Base-by-base conservation (phyloP, 2,797 vertebrate genomes). In the Urocyon cinereoargenteus region DNA sequence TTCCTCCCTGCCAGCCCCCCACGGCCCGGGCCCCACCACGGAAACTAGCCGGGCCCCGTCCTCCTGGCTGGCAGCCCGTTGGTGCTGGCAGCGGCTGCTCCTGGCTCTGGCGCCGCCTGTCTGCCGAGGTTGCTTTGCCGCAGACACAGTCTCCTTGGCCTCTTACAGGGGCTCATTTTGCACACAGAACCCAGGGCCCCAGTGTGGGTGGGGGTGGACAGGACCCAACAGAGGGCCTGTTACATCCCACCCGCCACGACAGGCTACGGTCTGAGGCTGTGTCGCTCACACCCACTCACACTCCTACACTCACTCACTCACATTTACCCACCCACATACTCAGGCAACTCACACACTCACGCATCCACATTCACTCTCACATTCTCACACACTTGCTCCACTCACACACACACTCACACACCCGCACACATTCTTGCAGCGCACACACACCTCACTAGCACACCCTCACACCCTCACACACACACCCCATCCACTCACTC, bases 241-340 rank as follows among this genome's bases (percentile, higher is more conserved):
- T 4, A 4, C 0, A 12, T 0, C 10, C 16, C 4, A 24, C n/a
- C 13, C 10, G 66, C 26, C 3, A 2, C 1, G 1, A 5, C 0
- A 0, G 22, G 62, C 53, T 7, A 7, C 4, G 36, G 28, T n/a
- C 86, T 57, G 81, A 40, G 10, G 70, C 3, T 15, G 28, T 34
- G 34, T 21, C 34, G 73, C 28, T 70, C 6, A 57, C 12, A 36
- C 34, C 9, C n/a, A 26, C 28, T 59, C 51, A 61, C 31, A 1
- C 7, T 7, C 2, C 13, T 14, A 6, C n/a, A 16, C 26, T 51
- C 53, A 9, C 31, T 7, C 57, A 2, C 6, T 5, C 55, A 59
- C 57, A 59, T 22, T 26, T 11, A 61, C 59, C 24, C 59, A 10
- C 59, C 10, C 22, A 61, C 22, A 6, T 61, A 18, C 57, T 21